Evolutionary conservation across 2,888 invertebrate species (phyloP).

Genomic region (Drosophila tripunctata): DNA sequence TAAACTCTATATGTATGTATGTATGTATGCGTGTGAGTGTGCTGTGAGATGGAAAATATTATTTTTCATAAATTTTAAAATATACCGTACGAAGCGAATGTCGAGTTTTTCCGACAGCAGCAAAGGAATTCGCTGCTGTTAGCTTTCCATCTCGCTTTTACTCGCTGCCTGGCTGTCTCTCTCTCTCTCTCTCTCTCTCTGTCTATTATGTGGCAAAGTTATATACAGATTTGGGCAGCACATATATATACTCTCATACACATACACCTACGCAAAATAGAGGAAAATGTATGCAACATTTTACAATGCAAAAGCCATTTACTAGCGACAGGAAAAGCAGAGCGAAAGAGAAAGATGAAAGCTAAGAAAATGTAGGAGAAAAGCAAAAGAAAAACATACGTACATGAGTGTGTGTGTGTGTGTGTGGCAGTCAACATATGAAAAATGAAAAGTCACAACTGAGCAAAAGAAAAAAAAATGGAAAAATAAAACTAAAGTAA

Average conservation of each 20-base stretch:
- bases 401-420: conserved; percentile 18
- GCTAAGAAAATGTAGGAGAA: conserved; percentile 11
- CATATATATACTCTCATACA: conserved; percentile 33
- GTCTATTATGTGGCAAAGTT: conserved; percentile 16
- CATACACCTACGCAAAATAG: conserved; percentile 64
- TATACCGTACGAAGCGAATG: conserved; percentile 54
- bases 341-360: conserved; percentile 14
- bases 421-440: conserved; percentile 70
- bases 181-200: conserved; percentile 26
- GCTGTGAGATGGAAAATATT: conserved; percentile 78
- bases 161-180: conserved; percentile 28
- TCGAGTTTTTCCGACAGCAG: conserved; percentile 15
- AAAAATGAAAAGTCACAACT: conserved; percentile 79
- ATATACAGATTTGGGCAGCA: conserved; percentile 56
- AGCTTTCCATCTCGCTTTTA: conserved; percentile 1
- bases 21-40: conserved; percentile 48
- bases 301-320: conserved; percentile 81
- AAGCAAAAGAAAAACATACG: conserved; percentile 27
- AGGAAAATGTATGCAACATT: conserved; percentile 81
- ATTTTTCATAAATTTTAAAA: conserved; percentile 83
- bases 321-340: conserved; percentile 42
- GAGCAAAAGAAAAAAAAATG: conserved; percentile 17
- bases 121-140: too few species aligned
- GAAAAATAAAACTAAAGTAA: conserved; percentile 5
- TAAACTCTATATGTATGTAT: conserved; percentile 31